phyloP scores from a whole-genome alignment of 2,888 invertebrate species.

The Torymus aiolomorphi region DNA sequence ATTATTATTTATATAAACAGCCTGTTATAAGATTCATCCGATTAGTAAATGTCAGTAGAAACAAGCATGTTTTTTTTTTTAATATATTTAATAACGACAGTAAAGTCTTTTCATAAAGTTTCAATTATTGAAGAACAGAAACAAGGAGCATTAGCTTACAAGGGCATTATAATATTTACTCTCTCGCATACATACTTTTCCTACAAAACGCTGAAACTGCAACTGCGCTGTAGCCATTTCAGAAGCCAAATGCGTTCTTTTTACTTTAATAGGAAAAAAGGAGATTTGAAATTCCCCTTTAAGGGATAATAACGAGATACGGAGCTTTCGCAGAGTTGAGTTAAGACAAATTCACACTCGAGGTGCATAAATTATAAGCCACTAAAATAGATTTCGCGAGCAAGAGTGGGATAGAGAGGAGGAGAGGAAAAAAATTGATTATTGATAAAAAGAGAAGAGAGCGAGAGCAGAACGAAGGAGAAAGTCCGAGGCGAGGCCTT shows the following conservation, averaged over 20 bases:
- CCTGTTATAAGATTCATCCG: too few relatives aligned
- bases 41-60: too few relatives aligned
- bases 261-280: not conserved
- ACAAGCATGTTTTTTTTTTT: too few relatives aligned
- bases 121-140: too few relatives aligned
- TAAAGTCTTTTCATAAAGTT: too few relatives aligned
- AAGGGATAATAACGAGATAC: not conserved
- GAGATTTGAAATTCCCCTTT: constrained; percentile 25
- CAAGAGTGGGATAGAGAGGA: not conserved
- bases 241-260: constrained; percentile 12
- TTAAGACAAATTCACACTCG: not conserved
- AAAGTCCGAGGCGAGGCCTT: constrained; percentile 27
- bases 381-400: constrained; percentile 1
- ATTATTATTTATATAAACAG: too few relatives aligned
- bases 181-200: too few relatives aligned
- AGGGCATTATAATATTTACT: too few relatives aligned
- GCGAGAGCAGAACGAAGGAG: not conserved
- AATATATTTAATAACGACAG: too few relatives aligned
- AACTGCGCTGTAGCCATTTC: too few relatives aligned
- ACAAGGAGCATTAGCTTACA: too few relatives aligned
- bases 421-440: constrained; percentile 21
- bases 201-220: too few relatives aligned
- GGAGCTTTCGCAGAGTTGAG: not conserved
- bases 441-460: constrained; percentile 26
- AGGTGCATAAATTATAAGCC: constrained; percentile 13